Base-by-base conservation (phyloP, 2,888 invertebrate species). In the Hyalella azteca region DNA sequence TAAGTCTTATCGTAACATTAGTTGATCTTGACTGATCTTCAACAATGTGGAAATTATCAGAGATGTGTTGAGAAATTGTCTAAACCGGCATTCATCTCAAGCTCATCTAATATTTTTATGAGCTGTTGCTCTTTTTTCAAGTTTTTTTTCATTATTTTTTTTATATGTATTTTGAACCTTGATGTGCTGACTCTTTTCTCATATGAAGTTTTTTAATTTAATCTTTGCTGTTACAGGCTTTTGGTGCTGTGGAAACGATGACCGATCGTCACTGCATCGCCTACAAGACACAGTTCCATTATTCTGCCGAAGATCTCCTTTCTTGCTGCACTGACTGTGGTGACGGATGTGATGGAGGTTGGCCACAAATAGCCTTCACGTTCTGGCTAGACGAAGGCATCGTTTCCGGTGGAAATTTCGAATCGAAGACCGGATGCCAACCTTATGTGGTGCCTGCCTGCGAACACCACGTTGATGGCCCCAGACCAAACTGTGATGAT, bases 181-280 rank as follows among this genome's bases (percentile, higher is more conserved):
- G n/a, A n/a, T n/a, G n/a, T n/a, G n/a, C n/a, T n/a, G n/a, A n/a
- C n/a, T n/a, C n/a, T n/a, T n/a, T n/a, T n/a, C n/a, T n/a, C n/a
- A n/a, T n/a, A n/a, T n/a, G n/a, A n/a, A n/a, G n/a, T n/a, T n/a
- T n/a, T n/a, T n/a, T n/a, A n/a, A n/a, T n/a, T n/a, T n/a, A n/a
- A n/a, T n/a, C n/a, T n/a, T n/a, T n/a, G n/a, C n/a, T n/a, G n/a
- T n/a, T n/a, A 3, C 79, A 84, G 92, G 96, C 95, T 2, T 95
- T 95, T 88, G 95, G 94, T 48, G 95, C 95, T 11, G 95, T 94
- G 0, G 95, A 95, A 88, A 94, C 95, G 1, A 96, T 96, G 93
- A 94, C 95, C 4, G 96, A 96, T 88, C 90, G 96, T 78, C 91
- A 92, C 40, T 96, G 96, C 88, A 95, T 95, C 85, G 93, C 93